These are phyloP conservation scores for Panthera leo DNA, from an alignment of 2,113 vertebrate genomes.

Conservation along the genomic window DNA sequence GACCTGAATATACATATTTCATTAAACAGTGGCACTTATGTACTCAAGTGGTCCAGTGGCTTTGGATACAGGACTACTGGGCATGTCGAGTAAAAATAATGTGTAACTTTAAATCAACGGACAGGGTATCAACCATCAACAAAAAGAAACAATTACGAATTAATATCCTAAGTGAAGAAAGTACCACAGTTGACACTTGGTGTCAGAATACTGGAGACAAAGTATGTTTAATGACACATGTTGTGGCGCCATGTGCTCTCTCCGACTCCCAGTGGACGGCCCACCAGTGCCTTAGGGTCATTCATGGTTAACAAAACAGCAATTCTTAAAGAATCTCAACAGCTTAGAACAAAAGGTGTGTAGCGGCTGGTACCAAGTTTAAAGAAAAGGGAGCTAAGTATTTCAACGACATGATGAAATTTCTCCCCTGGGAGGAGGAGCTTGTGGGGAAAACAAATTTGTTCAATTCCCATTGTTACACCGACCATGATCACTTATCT, in stretches of 20 bases:
- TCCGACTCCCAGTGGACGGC: slow-evolving; percentile 16
- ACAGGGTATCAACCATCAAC: slow-evolving; percentile 60
- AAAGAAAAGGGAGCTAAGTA: slow-evolving; percentile 58
- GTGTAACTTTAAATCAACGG: slow-evolving; percentile 40
- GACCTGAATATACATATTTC: slow-evolving; percentile 73
- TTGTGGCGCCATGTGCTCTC: background rate
- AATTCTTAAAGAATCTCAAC: slow-evolving; percentile 7
- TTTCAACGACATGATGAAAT: slow-evolving; percentile 61
- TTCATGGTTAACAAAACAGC: slow-evolving; percentile 34
- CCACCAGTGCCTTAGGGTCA: slow-evolving; percentile 41
- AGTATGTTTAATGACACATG: background rate
- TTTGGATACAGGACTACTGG: slow-evolving; percentile 73
- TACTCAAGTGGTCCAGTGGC: slow-evolving; percentile 78
- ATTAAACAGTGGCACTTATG: slow-evolving; percentile 77
- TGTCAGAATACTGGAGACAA: slow-evolving; percentile 63
- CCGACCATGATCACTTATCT: slow-evolving; percentile 50
- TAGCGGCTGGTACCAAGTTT: slow-evolving; percentile 17
- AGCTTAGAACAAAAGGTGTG: slow-evolving; percentile 48
- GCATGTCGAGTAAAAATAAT: slow-evolving; percentile 55
- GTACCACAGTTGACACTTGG: slow-evolving; percentile 70
- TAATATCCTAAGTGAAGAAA: slow-evolving; percentile 54
- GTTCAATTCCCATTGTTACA: slow-evolving; percentile 53
- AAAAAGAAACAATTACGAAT: slow-evolving; percentile 59
- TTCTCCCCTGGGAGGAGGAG: slow-evolving; percentile 24
- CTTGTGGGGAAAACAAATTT: background rate